A percentile compares a stretch with the other conserved stretches of the same genome.
Conservation (phyloP, 2,797 vertebrate genomes). For the Bradypodion ventrale region DNA sequence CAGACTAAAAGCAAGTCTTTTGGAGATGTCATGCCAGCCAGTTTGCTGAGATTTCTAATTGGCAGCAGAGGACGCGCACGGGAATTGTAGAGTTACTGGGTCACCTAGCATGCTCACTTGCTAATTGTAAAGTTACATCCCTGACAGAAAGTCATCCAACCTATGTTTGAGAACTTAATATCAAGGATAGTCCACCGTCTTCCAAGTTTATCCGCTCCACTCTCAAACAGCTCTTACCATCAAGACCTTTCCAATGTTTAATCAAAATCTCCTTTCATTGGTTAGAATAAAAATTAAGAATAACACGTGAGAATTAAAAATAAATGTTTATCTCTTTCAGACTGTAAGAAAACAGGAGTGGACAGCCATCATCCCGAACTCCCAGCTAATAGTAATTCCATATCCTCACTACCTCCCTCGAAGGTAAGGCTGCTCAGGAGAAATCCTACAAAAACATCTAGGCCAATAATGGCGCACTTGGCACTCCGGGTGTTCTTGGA, state of each 20-base stretch:
- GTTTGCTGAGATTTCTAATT: background rate
- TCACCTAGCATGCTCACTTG: too few species aligned
- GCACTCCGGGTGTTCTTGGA: too few species aligned
- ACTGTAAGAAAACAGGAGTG: conserved; percentile 88
- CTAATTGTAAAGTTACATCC: too few species aligned
- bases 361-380: conserved; percentile 98
- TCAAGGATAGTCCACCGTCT: too few species aligned
- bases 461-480: too few species aligned
- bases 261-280: background rate
- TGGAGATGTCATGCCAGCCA: background rate
- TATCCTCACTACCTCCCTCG: conserved; percentile 87
- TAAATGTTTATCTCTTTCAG: conserved; percentile 70
- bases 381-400: conserved; percentile 96
- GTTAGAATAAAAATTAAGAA: background rate
- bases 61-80: conserved; percentile 25
- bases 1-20: background rate
- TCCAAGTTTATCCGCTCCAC: too few species aligned
- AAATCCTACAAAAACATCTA: background rate
- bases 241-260: too few species aligned
- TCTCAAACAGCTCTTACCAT: too few species aligned
- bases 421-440: conserved; percentile 79
- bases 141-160: too few species aligned
- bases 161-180: too few species aligned
- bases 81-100: background rate
- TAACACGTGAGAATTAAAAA: conserved; percentile 2